Conservation (phyloP, 2,113 vertebrate genomes). For the Athene noctua region DNA sequence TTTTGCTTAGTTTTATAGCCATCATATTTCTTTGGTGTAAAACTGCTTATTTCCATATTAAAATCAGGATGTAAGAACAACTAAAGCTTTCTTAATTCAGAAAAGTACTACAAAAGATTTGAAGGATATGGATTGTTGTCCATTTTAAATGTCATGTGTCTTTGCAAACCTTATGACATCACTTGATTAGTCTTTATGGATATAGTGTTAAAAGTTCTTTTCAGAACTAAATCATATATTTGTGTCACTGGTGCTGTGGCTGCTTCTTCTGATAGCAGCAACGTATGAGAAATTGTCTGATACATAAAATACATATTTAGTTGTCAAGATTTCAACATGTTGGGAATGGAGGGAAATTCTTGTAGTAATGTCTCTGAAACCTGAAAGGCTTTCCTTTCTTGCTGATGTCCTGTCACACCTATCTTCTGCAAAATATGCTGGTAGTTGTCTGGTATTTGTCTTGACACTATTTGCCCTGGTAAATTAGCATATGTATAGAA, state of each 20-base stretch:
- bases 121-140: background rate
- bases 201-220: background rate
- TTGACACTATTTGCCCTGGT: background rate
- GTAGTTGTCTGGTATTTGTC: background rate
- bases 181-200: background rate
- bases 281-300: background rate
- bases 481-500: background rate
- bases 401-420: background rate
- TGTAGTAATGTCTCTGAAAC: background rate
- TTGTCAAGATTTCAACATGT: background rate
- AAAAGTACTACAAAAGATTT: background rate
- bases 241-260: background rate
- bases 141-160: background rate
- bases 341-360: background rate
- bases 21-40: background rate
- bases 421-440: background rate
- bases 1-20: background rate
- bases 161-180: background rate
- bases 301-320: background rate
- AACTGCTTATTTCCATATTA: background rate
- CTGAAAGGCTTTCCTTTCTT: background rate
- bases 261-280: background rate
- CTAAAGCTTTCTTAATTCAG: background rate
- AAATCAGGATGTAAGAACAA: background rate
- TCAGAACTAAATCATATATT: background rate